Percentiles rank a stretch among this genome's conserved stretches.
Conservation (phyloP, 2,113 vertebrate species). For the Bujurquina vittata region DNA sequence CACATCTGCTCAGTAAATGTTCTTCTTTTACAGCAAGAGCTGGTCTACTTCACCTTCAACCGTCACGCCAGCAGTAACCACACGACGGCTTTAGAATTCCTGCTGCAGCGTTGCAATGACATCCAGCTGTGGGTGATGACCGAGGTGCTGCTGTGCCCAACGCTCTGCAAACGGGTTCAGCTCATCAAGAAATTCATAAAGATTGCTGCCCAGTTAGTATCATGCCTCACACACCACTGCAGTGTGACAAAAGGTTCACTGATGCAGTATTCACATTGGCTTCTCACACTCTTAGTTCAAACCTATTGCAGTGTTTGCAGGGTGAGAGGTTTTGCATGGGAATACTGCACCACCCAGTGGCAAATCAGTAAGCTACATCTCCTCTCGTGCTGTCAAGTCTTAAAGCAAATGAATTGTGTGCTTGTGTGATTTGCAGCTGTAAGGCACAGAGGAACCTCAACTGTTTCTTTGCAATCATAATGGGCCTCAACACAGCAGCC, state of each 20-base stretch:
- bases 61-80: slow-evolving; percentile 85
- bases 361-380: slow-evolving; percentile 28
- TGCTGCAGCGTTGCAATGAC: slow-evolving; percentile 95
- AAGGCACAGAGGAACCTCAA: slow-evolving; percentile 97
- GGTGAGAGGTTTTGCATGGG: background rate
- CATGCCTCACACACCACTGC: background rate
- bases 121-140: slow-evolving; percentile 98
- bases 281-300: background rate
- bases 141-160: slow-evolving; percentile 90
- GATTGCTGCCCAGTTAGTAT: slow-evolving; percentile 95
- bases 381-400: background rate
- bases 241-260: background rate
- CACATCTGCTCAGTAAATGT: background rate
- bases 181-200: slow-evolving; percentile 99
- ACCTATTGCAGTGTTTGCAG: background rate
- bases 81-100: slow-evolving; percentile 87
- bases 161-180: slow-evolving; percentile 92
- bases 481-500: slow-evolving; percentile 96
- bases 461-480: slow-evolving; percentile 97
- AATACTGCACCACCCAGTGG: slow-evolving; percentile 57
- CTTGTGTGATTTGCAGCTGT: slow-evolving; percentile 82
- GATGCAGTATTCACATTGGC: background rate
- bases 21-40: slow-evolving; percentile 88
- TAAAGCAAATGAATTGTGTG: background rate
- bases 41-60: slow-evolving; percentile 95